These are phyloP conservation scores for Litoditis marina DNA, from an alignment of 2,888 invertebrate species.

Conservation along the genomic window DNA sequence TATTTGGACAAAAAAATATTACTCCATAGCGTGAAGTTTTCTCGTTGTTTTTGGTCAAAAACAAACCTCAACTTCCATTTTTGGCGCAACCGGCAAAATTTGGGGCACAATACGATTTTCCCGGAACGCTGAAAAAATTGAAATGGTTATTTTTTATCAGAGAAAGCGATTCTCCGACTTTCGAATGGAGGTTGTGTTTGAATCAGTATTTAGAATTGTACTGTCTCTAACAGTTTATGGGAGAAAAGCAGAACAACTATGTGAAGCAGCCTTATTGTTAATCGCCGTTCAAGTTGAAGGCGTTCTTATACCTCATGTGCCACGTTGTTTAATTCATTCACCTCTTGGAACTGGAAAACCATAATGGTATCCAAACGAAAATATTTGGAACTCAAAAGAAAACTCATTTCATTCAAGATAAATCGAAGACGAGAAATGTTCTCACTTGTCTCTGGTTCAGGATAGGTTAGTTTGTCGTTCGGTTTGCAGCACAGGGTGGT, in stretches of 20 bases:
- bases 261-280: too few species aligned
- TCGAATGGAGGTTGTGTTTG: too few species aligned
- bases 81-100: conserved; percentile 30
- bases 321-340: too few species aligned
- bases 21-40: too few species aligned
- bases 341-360: background rate
- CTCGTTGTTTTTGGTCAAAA: too few species aligned
- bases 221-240: too few species aligned
- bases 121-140: conserved; percentile 32
- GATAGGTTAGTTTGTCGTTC: conserved; percentile 25
- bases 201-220: too few species aligned
- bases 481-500: conserved; percentile 37
- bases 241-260: too few species aligned
- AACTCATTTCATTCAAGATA: background rate
- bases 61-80: conserved; percentile 20
- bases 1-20: too few species aligned
- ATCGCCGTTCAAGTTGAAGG: too few species aligned
- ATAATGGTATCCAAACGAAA: background rate
- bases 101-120: conserved; percentile 39
- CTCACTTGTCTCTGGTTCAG: conserved; percentile 38
- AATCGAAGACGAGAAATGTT: background rate
- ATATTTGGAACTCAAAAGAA: too few species aligned
- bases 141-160: background rate
- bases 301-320: too few species aligned
- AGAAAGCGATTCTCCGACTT: background rate